Percentiles rank a stretch among this genome's conserved stretches.
Evolutionary conservation across 2,797 vertebrate genomes (phyloP).

Genomic region (Labeo calbasu): DNA sequence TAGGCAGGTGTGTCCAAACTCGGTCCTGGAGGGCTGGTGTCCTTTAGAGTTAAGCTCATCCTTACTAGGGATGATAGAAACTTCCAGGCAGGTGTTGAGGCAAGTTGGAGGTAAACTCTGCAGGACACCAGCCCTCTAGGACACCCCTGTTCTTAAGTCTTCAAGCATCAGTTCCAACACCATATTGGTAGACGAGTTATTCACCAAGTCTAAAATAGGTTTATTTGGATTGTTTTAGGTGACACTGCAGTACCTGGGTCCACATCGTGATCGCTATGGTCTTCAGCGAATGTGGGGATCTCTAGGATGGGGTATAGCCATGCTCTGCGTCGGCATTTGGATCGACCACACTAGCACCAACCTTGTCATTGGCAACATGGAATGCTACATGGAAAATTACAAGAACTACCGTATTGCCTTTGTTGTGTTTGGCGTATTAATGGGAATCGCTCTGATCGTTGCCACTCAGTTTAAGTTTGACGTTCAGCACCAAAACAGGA

Average conservation of each 20-base stretch:
- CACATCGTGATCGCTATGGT: conserved; percentile 91
- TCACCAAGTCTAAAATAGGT: background rate
- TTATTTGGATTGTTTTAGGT: conserved; percentile 28
- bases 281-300: conserved; percentile 99
- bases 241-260: conserved; percentile 91
- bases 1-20: too few relatives aligned
- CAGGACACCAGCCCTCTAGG: too few relatives aligned
- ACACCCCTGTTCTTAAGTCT: background rate
- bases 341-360: conserved; percentile 88
- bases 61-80: too few relatives aligned
- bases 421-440: conserved; percentile 91
- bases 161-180: background rate
- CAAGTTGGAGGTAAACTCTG: too few relatives aligned
- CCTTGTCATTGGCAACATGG: conserved; percentile 74
- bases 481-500: conserved; percentile 56
- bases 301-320: conserved; percentile 94
- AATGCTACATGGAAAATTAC: conserved; percentile 83
- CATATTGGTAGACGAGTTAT: background rate
- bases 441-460: conserved; percentile 86
- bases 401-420: conserved; percentile 93
- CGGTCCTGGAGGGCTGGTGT: too few relatives aligned
- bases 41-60: too few relatives aligned
- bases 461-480: conserved; percentile 94
- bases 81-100: too few relatives aligned
- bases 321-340: conserved; percentile 94